These are phyloP conservation scores for Pentalonia nigronervosa DNA, from an alignment of 1,140 invertebrate genomes.

Conservation along the genomic window DNA sequence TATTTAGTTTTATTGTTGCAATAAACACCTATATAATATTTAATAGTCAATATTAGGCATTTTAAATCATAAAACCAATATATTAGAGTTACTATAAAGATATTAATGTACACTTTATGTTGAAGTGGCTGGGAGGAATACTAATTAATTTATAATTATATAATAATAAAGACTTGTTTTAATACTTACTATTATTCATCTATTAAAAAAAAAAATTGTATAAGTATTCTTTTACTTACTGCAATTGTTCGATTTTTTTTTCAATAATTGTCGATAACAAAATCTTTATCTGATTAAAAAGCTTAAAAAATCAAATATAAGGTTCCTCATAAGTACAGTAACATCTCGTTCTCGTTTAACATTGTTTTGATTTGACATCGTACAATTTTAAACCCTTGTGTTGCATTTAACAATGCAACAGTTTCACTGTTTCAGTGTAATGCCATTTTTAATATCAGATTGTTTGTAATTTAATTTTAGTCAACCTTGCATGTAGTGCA, in stretches of 20 bases:
- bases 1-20: background rate
- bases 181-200: background rate
- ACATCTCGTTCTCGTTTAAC: too few species aligned
- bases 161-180: background rate
- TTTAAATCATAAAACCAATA: background rate
- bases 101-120: background rate
- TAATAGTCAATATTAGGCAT: background rate
- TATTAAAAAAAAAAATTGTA: background rate
- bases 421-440: too few species aligned
- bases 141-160: background rate
- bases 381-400: too few species aligned
- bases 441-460: too few species aligned
- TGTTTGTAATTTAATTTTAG: too few species aligned
- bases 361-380: too few species aligned
- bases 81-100: background rate
- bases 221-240: background rate
- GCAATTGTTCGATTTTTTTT: background rate
- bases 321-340: too few species aligned
- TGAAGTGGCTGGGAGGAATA: background rate
- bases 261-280: too few species aligned
- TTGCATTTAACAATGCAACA: too few species aligned
- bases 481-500: too few species aligned
- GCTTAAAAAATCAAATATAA: too few species aligned
- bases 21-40: background rate
- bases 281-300: too few species aligned